Conservation (phyloP, 2,113 vertebrate genomes). For the Corythaixoides concolor region DNA sequence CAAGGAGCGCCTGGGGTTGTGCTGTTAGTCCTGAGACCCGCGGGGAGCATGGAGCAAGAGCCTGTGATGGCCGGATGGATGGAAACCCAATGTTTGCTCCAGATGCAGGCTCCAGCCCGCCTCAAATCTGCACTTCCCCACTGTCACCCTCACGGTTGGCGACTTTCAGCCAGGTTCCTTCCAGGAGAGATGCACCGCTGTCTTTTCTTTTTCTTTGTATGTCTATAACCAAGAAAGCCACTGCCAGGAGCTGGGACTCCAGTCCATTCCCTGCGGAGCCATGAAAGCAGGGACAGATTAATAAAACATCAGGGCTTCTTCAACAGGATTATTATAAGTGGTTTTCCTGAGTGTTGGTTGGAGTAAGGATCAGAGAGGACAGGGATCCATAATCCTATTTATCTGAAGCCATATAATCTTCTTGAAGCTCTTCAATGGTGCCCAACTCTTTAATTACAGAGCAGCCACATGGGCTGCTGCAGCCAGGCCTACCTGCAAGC, state of each 20-base stretch:
- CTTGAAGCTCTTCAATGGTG: conserved; percentile 73
- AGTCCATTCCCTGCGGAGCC: background rate
- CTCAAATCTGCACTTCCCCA: background rate
- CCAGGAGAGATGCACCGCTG: background rate
- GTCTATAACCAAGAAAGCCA: background rate
- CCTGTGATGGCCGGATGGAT: background rate
- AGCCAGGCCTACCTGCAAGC: background rate
- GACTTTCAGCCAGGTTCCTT: background rate
- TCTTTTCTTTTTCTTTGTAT: background rate
- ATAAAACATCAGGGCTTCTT: conserved; percentile 42
- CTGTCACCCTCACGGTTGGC: background rate
- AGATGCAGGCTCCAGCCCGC: background rate
- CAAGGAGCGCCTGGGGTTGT: background rate
- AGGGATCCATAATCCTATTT: conserved; percentile 70
- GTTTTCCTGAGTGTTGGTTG: conserved; percentile 63
- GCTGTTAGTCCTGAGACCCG: background rate
- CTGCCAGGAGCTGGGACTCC: background rate
- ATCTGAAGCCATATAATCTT: conserved; percentile 76
- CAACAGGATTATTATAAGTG: conserved; percentile 66
- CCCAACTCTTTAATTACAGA: conserved; percentile 69
- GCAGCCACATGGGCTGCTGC: background rate
- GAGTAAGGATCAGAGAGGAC: conserved; percentile 64
- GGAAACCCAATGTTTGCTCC: background rate
- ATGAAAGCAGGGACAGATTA: background rate
- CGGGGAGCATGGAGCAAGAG: background rate